Base-by-base conservation (phyloP, 2,797 vertebrate species). In the Gastrophryne carolinensis region DNA sequence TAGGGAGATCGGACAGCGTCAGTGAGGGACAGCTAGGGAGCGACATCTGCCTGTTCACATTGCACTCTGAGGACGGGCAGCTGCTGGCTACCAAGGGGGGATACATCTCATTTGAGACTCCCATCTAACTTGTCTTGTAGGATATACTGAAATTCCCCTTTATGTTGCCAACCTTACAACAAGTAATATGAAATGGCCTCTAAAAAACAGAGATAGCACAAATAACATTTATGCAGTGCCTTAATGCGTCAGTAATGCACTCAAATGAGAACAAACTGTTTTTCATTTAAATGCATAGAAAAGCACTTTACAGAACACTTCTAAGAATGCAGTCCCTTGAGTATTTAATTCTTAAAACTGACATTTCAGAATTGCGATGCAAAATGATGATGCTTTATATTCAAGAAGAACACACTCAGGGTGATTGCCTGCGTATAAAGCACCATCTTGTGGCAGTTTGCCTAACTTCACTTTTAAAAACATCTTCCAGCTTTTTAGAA, bases 361-460 rank as follows among this genome's bases (percentile, higher is more conserved):
- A 34, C 27, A 37, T 49, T 9, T 35, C 5, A 61, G 19, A 61
- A 32, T 72, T 34, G 19, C 32, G 49, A 47, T 12, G 1, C n/a
- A 21, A 11, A 70, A 58, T 34, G 41, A 10, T 57, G 2, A 11
- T 58, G n/a, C 35, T 4, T 69, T 26, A 21, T 37, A 21, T 12
- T 56, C n/a, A 23, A 49, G 12, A 41, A 15, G 4, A 27, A 56
- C 15, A 44, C 26, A 8, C 5, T 9, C 26, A 52, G 35, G 1
- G 30, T 7, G n/a, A 19, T 10, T 23, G 52, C 35, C 4, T 35
- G 15, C n/a, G 35, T 52, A 17, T 19, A 54, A 17, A 19, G 32
- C 50, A 10, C 65, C 65, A 68, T 53, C 65, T 54, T 54, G 65
- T 68, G 65, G 65, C 21, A 39, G 35, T 26, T 8, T 66, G 7